phyloP scores from a whole-genome alignment of 2,113 vertebrate genomes.

The Brevimyrus niger region DNA sequence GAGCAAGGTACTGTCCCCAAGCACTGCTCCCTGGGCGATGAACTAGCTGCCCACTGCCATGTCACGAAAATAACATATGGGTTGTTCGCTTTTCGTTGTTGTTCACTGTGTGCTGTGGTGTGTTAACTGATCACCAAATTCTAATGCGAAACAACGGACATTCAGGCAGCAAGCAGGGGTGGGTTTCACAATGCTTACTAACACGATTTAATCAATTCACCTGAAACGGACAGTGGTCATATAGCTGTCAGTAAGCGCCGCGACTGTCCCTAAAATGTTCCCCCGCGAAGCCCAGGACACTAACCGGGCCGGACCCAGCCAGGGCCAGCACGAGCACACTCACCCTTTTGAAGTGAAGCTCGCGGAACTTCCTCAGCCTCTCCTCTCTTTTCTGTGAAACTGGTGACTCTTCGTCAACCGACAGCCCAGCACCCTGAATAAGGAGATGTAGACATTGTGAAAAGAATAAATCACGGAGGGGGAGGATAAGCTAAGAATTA shows the following conservation, averaged over 20 bases:
- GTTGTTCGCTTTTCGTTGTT: no score
- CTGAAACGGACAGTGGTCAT: not conserved
- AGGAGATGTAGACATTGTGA: not conserved
- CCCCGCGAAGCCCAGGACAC: not conserved
- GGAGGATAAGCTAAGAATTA: not conserved
- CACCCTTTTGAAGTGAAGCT: conserved; percentile 85
- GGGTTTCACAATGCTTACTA: not conserved
- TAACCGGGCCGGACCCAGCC: not conserved
- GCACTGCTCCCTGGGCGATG: no score
- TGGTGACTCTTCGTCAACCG: conserved; percentile 31
- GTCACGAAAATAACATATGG: no score
- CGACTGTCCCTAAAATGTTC: not conserved
- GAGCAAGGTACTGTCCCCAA: no score
- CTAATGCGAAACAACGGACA: not conserved
- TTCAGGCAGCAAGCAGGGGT: not conserved
- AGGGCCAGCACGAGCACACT: conserved; percentile 19
- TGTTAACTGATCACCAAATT: no score
- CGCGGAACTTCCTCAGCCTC: conserved; percentile 77
- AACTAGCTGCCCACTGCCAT: no score
- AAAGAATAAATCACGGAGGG: not conserved
- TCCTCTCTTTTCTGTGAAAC: conserved; percentile 70
- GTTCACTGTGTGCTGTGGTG: no score
- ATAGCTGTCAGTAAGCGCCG: not conserved
- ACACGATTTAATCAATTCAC: not conserved
- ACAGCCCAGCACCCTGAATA: conserved; percentile 29